A percentile compares a stretch with the other conserved stretches of the same genome.
Evolutionary conservation across 2,113 vertebrate species (phyloP).

Genomic region (Scalopus aquaticus): DNA sequence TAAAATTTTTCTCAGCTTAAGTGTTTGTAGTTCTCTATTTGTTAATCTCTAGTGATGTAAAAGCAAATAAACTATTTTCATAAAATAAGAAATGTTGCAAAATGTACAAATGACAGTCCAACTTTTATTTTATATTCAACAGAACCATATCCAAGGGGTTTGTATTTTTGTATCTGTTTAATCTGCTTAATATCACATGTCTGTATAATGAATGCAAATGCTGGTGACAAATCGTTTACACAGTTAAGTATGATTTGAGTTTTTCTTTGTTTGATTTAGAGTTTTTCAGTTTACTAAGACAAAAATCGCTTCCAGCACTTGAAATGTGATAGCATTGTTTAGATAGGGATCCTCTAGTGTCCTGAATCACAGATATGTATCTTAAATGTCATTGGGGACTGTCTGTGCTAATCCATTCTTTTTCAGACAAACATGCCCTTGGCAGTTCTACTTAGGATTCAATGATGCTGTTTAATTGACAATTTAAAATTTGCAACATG

Average conservation of each 20-base stretch:
- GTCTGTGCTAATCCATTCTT: constrained; percentile 76
- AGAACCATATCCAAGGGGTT: neutral
- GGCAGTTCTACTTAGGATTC: constrained; percentile 74
- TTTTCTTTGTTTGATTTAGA: constrained; percentile 56
- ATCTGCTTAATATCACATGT: constrained; percentile 2
- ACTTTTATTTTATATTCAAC: constrained; percentile 8
- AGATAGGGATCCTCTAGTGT: constrained; percentile 52
- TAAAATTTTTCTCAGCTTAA: neutral
- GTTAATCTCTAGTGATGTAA: neutral
- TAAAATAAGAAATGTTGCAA: neutral
- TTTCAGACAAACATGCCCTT: constrained; percentile 76
- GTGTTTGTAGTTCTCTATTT: constrained; percentile 39
- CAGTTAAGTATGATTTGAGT: constrained; percentile 62
- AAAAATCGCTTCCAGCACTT: constrained; percentile 64
- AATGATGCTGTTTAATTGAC: constrained; percentile 80
- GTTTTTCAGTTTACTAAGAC: constrained; percentile 57
- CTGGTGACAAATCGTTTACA: constrained; percentile 55
- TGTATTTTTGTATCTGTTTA: constrained; percentile 35
- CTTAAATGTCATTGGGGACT: constrained; percentile 56
- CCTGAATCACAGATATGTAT: constrained; percentile 71
- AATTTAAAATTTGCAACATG: constrained; percentile 78
- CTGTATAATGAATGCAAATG: constrained; percentile 21
- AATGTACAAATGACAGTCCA: neutral
- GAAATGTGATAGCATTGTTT: constrained; percentile 63
- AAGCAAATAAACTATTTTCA: constrained; percentile 25